Conservation (phyloP, 2,888 invertebrate species). For the Ephialtes manifestator region DNA sequence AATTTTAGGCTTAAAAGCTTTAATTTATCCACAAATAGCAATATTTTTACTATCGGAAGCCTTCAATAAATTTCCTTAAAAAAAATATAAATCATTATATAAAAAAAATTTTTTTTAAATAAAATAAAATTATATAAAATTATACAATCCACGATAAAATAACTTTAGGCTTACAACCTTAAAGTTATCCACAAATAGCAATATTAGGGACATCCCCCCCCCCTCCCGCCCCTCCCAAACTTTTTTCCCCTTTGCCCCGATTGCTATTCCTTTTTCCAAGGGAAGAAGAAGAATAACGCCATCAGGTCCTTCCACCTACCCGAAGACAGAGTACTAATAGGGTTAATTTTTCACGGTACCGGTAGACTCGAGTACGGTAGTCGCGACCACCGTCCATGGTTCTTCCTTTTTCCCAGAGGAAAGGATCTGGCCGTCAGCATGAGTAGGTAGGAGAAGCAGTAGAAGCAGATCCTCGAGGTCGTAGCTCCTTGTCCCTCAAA, state of each 20-base stretch:
- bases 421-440: not conserved
- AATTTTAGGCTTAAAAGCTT: no score
- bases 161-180: no score
- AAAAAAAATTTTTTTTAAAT: no score
- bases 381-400: conserved; percentile 1
- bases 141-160: no score
- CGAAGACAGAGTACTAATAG: conserved; percentile 53
- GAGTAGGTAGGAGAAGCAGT: not conserved
- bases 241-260: no score
- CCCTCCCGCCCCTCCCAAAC: no score
- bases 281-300: not conserved
- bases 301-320: not conserved
- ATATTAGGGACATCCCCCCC: not conserved
- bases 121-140: no score
- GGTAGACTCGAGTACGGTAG: conserved; percentile 5
- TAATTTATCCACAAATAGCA: no score
- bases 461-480: not conserved
- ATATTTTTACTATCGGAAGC: no score
- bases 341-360: conserved; percentile 55
- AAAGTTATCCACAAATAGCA: no score
- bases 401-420: conserved; percentile 5
- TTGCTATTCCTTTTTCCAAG: not conserved
- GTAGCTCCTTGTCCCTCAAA: conserved; percentile 7
- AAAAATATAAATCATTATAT: no score
- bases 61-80: no score